Evolutionary conservation across 2,113 vertebrate genomes (phyloP), one percentile per base, ranked within the genome.

Genomic region (Crocuta crocuta): DNA sequence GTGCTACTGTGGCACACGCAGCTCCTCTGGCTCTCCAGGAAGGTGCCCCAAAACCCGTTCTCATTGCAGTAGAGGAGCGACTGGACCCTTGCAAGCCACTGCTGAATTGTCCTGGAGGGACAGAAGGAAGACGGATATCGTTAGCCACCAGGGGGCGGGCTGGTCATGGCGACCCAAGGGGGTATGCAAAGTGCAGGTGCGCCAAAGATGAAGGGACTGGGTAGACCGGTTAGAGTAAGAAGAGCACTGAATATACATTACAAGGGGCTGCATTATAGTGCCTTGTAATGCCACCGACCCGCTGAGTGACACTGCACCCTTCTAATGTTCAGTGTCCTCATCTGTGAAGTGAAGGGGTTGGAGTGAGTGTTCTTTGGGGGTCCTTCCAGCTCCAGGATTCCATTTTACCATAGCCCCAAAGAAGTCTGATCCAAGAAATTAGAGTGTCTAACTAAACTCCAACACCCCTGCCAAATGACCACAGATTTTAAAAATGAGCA

Each of bases 1-100:
- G 99, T 99, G 73, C 99, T 99, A 0, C 99, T 99, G 16, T 99
- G 99, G 98, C 99, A 99, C 90, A 99, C 99, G 0, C 99, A 99
- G 80, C 99, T 99, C 98, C 99, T 98, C 89, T 99, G 99, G 98
- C 99, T 99, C 98, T 99, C 99, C 98, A 99, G 98, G 97, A 99
- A 99, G 70, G 99, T 99, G 5, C 99, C 99, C 99, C 99, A 99
- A 97, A 99, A 99, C 24, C 99, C 99, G 0, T 99, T 99, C 98
- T 99, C 99, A 0, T 99, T 99, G 98, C 99, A 99, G 99, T 99
- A 99, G 74, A 99, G 99, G 97, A 99, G 99, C 16, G 99, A 99
- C 98, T 99, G 99, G 90, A 99, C 99, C 65, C 99, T 99, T 95
- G 99, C 99, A 63, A 99, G 99, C 99, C 99, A 99, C 98, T 99